A percentile compares a stretch with the other conserved stretches of the same genome.
Evolutionary conservation across 2,797 vertebrate genomes (phyloP).

Genomic region (Gila robusta): DNA sequence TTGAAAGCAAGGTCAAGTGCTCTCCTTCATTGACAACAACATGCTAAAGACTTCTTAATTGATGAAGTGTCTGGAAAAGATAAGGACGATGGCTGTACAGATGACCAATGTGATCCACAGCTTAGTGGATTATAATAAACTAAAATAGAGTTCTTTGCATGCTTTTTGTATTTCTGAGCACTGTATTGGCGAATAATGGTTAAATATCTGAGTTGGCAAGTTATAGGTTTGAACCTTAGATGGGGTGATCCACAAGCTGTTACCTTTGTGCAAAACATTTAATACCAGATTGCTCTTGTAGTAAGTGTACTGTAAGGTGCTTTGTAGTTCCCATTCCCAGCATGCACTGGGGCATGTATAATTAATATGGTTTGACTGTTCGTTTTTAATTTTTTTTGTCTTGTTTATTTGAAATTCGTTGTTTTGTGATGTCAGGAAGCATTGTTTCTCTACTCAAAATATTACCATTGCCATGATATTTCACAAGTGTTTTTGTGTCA

Average conservation of each 20-base stretch:
- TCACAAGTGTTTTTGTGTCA: background rate
- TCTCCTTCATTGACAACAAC: background rate
- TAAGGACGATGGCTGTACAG: background rate
- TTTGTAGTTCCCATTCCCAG: background rate
- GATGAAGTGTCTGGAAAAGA: constrained; percentile 1
- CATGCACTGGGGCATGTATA: background rate
- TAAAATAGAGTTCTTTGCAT: background rate
- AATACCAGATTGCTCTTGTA: background rate
- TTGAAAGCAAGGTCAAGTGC: constrained; percentile 29
- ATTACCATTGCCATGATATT: background rate
- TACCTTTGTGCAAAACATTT: background rate
- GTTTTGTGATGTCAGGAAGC: background rate
- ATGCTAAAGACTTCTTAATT: constrained; percentile 1
- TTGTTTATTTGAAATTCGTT: background rate
- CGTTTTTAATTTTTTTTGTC: background rate
- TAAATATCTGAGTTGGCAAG: background rate
- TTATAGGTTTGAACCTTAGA: background rate
- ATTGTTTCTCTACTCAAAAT: background rate
- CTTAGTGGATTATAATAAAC: background rate
- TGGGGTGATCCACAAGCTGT: background rate
- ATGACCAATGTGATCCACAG: background rate
- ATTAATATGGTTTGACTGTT: constrained; percentile 1
- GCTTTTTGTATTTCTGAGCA: background rate
- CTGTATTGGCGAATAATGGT: background rate
- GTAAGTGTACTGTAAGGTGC: background rate